Evolutionary conservation across 2,888 invertebrate genomes (phyloP), one percentile per base, ranked within the genome.

Genomic region (Idaea dimidiata): DNA sequence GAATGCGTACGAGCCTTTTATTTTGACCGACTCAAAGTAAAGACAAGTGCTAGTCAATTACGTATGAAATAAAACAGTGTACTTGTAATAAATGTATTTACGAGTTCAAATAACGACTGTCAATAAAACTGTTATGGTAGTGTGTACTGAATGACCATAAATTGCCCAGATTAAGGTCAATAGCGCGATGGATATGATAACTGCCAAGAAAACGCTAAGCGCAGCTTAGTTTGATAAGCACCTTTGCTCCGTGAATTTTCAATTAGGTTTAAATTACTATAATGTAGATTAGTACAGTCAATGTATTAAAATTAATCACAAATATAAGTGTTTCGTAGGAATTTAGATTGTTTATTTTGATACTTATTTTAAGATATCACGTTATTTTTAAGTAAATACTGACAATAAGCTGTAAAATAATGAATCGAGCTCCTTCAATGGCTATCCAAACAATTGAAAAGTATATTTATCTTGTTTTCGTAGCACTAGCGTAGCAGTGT

Each of bases 111-210:
- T 86, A 88, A 87, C 84, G 83, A 84, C 79, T 83, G 82, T 82
- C 83, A 87, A 88, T 89, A 89, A 89, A 88, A 88, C 87, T 78
- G 85, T 87, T 88, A 90, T 87, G 85, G 86, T 80, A 82, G 81
- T 85, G 74, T 81, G 86, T 81, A 84, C 86, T 83, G 80, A 86
- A 88, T 88, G 86, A 82, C 86, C 85, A 87, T 90, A 89, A 87
- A 89, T 89, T 88, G 81, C 83, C 78, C 79, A 88, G 88, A 89
- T 89, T 90, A 89, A 88, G 88, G 89, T 88, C 89, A 89, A 89
- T 88, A 89, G 81, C 84, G 86, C 87, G 81, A 85, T 85, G 83
- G 78, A 85, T 87, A 88, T 87, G 84, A 88, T 87, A 87, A 85
- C 84, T 82, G 81, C 85, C 77, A 81, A 80, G 82, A 83, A 17